Percentiles rank a stretch among this genome's conserved stretches.
phyloP scores from a whole-genome alignment of 1,140 invertebrate species.

The Papilio machaon region DNA sequence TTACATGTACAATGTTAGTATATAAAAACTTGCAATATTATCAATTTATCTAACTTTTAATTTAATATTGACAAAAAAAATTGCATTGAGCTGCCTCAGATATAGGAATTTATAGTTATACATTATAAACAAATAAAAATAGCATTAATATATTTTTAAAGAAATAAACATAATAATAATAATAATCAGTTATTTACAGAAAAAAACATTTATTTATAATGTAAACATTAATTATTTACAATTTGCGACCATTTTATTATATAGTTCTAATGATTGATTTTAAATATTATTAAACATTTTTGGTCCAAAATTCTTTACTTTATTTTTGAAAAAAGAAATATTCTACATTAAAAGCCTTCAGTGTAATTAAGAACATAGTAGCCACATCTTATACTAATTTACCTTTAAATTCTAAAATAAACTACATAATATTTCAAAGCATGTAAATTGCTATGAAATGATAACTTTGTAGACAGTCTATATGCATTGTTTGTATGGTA shows the following conservation, averaged over 20 bases:
- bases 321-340: neutral
- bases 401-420: slow-evolving; percentile 17
- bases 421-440: slow-evolving; percentile 19
- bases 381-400: neutral
- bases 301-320: neutral
- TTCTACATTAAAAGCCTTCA: slow-evolving; percentile 4
- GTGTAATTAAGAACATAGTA: neutral
- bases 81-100: neutral
- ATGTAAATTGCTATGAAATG: slow-evolving; percentile 35
- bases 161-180: neutral
- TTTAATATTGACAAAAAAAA: neutral
- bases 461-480: slow-evolving; percentile 28
- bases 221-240: slow-evolving; percentile 10
- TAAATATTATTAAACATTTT: slow-evolving; percentile 4
- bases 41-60: neutral
- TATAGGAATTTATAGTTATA: slow-evolving; percentile 4
- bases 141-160: neutral
- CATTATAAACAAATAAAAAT: neutral
- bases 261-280: neutral
- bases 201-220: neutral
- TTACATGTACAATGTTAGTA: neutral
- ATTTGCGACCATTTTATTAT: neutral
- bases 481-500: slow-evolving; percentile 36
- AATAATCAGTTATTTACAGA: neutral
- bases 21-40: neutral